Conservation (phyloP, 2,888 invertebrate genomes). For the Netelia fuscicornis region DNA sequence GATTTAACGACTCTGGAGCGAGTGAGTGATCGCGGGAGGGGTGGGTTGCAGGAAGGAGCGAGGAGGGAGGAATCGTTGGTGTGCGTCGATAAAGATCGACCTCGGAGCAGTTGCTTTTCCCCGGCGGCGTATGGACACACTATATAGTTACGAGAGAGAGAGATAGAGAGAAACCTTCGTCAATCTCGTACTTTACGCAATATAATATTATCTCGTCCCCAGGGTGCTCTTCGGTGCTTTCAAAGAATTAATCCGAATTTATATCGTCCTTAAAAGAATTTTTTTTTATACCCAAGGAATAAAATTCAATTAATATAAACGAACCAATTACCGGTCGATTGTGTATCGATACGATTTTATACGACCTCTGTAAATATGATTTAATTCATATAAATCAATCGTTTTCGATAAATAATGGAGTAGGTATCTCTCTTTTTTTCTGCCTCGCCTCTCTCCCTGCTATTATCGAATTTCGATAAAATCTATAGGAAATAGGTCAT, state of each 20-base stretch:
- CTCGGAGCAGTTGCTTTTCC: slow-evolving; percentile 48
- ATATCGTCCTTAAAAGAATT: not conserved
- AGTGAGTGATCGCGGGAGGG: slow-evolving; percentile 25
- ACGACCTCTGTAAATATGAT: too few relatives aligned
- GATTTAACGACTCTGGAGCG: slow-evolving; percentile 32
- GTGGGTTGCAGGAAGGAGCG: not conserved
- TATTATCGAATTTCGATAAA: not conserved
- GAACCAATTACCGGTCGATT: too few relatives aligned
- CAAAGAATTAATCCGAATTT: not conserved
- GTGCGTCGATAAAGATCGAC: slow-evolving; percentile 52
- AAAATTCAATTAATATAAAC: not conserved
- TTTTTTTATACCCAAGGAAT: not conserved
- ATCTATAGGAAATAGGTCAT: too few relatives aligned
- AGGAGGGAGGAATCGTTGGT: not conserved
- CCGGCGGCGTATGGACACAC: slow-evolving; percentile 4
- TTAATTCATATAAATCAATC: too few relatives aligned
- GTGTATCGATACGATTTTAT: too few relatives aligned
- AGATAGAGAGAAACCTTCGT: slow-evolving; percentile 23
- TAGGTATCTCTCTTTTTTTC: not conserved
- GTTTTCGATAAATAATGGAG: too few relatives aligned
- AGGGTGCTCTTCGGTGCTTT: not conserved
- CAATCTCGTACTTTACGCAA: slow-evolving; percentile 39
- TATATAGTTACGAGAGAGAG: not conserved
- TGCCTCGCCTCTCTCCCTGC: not conserved
- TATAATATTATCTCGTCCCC: slow-evolving; percentile 36